Base-by-base conservation (phyloP, 2,888 invertebrate genomes). In the Ophonus ardosiacus region DNA sequence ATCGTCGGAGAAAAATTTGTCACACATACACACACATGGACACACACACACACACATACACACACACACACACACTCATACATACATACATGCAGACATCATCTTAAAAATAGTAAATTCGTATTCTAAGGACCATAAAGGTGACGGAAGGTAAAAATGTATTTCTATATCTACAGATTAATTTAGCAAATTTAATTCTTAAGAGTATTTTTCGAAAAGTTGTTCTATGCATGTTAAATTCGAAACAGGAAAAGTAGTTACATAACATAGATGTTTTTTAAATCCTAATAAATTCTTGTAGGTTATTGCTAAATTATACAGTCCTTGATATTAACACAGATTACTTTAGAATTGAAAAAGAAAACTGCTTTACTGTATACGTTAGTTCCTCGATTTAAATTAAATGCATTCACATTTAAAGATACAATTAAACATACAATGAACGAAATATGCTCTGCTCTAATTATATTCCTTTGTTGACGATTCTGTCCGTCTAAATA, bases 311-410 rank as follows among this genome's bases (percentile, higher is more conserved):
- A 74, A 74, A 74, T 74, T 74, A 74, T 74, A 21, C 71, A 74
- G 71, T 18, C 71, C 71, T 74, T 74, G 71, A 74, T 74, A 74
- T 74, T 74, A 74, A 43, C n/a, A n/a, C 21, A 74, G 17, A 17
- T 74, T 43, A 74, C 43, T 74, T 74, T 15, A 31, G 31, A 31
- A 31, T 4, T 74, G 15, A 21, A 40, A 74, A 74, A 43, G 10
- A 74, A 68, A 38, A n/a, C 13, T 13, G 7, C 15, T 5, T 31
- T 18, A 63, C 63, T 21, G 31, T 31, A 31, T 31, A 63, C 24
- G 18, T 63, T 63, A 68, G 24, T 68, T 68, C 38, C n/a, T 38
- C 38, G 13, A 13, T 68, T 24, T 38, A 31, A 38, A 68, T 68
- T 38, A 68, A 38, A 38, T 31, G n/a, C 7, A 68, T 68, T 68